A percentile compares a stretch with the other conserved stretches of the same genome.
Evolutionary conservation across 2,113 vertebrate species (phyloP).

Genomic region (Aramus guarauna): DNA sequence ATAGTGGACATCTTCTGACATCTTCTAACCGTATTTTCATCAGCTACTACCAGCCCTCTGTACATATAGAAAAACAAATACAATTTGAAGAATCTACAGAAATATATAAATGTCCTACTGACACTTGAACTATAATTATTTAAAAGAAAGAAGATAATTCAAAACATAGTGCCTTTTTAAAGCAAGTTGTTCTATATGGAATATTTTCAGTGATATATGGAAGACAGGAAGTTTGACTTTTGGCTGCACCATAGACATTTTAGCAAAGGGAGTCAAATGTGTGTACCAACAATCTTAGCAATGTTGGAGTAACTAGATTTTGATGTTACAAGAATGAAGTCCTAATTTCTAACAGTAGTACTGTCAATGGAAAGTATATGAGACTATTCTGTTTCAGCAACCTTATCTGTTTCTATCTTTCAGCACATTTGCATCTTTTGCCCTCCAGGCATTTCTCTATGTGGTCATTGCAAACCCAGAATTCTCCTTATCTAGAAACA

Average conservation of each 20-base stretch:
- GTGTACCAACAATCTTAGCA: background rate
- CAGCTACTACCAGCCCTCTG: background rate
- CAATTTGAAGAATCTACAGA: background rate
- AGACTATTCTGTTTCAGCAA: background rate
- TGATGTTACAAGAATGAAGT: background rate
- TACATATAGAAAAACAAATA: background rate
- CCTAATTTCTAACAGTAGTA: background rate
- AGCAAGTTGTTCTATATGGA: background rate
- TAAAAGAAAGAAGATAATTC: background rate
- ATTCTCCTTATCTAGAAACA: rapidly evolving
- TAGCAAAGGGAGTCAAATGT: background rate
- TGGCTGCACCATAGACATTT: background rate
- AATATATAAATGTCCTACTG: background rate
- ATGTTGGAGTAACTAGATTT: background rate
- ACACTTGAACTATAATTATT: background rate
- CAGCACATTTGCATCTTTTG: background rate
- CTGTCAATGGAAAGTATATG: background rate
- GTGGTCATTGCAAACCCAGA: background rate
- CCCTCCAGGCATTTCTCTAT: background rate
- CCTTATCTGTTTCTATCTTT: background rate
- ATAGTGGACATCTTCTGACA: background rate
- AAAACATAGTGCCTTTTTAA: background rate
- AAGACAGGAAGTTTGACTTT: background rate
- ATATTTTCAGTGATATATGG: background rate
- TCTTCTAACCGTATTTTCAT: background rate